Percentiles rank a stretch among this genome's conserved stretches.
Evolutionary conservation across 2,888 invertebrate species (phyloP).

Genomic region (Apotomis turbidana): DNA sequence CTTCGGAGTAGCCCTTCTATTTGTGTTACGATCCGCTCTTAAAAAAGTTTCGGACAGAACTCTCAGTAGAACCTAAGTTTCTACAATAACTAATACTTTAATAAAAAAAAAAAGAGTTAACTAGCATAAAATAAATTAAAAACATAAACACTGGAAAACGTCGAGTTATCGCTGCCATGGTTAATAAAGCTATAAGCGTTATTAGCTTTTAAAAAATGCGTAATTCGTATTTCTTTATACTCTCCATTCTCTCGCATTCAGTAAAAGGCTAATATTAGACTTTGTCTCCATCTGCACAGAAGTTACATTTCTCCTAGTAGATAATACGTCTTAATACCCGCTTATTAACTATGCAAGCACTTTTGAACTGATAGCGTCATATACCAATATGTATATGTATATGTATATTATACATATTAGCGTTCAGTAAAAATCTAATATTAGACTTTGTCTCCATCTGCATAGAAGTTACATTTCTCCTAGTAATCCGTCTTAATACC

Average conservation of each 20-base stretch:
- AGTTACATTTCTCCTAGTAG: neutral
- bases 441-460: neutral
- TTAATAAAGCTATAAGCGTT: neutral
- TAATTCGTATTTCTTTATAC: neutral
- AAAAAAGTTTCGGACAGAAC: no score
- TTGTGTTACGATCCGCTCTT: no score
- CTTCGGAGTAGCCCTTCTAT: no score
- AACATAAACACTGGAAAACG: neutral
- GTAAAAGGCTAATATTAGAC: neutral
- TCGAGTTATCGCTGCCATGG: neutral
- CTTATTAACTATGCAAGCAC: conserved; percentile 3
- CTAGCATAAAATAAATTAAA: no score
- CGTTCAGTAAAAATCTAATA: neutral
- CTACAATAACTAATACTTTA: no score
- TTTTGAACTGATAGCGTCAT: conserved; percentile 4
- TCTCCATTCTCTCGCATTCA: neutral
- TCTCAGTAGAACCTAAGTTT: no score
- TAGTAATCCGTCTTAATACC: neutral
- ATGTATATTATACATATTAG: no score
- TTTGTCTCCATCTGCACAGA: neutral
- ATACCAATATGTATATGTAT: neutral
- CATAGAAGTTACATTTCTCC: neutral
- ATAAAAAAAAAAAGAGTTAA: no score
- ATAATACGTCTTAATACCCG: neutral
- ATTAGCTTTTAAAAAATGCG: neutral